These are phyloP conservation scores for Drosophila pseudotalamancana DNA, from an alignment of 2,888 invertebrate genomes.

Conservation along the genomic window DNA sequence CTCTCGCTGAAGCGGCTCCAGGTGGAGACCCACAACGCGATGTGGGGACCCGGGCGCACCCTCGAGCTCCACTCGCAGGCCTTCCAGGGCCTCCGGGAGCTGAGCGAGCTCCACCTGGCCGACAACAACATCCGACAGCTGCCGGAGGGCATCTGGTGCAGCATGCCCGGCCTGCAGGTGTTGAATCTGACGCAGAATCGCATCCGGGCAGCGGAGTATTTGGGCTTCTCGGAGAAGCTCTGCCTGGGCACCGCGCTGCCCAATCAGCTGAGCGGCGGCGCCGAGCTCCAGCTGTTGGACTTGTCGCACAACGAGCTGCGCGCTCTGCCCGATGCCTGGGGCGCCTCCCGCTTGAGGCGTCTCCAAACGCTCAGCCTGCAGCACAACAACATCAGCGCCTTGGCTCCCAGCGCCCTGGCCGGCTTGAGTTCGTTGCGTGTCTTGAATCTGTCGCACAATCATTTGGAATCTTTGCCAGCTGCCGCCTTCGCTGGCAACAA, in stretches of 20 bases:
- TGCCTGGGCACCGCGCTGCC: conserved; percentile 84
- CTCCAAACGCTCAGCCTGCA: conserved; percentile 92
- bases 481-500: conserved; percentile 92
- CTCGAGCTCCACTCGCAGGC: conserved; percentile 90
- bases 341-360: conserved; percentile 90
- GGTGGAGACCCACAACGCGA: conserved; percentile 91
- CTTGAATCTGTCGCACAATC: conserved; percentile 94
- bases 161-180: conserved; percentile 90
- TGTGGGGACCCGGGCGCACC: conserved; percentile 91
- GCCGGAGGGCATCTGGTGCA: conserved; percentile 92
- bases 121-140: conserved; percentile 93
- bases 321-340: conserved; percentile 89
- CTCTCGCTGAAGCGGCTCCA: conserved; percentile 91
- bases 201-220: conserved; percentile 90
- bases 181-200: conserved; percentile 94
- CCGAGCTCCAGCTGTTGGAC: conserved; percentile 91
- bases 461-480: conserved; percentile 91
- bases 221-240: conserved; percentile 87
- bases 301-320: conserved; percentile 92
- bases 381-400: conserved; percentile 92
- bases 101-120: conserved; percentile 91
- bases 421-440: conserved; percentile 91
- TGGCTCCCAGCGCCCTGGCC: conserved; percentile 91
- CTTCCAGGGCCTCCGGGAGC: conserved; percentile 91
- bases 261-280: conserved; percentile 85